Evolutionary conservation across 2,888 invertebrate genomes (phyloP).

Genomic region (Sclerodermus sp.): DNA sequence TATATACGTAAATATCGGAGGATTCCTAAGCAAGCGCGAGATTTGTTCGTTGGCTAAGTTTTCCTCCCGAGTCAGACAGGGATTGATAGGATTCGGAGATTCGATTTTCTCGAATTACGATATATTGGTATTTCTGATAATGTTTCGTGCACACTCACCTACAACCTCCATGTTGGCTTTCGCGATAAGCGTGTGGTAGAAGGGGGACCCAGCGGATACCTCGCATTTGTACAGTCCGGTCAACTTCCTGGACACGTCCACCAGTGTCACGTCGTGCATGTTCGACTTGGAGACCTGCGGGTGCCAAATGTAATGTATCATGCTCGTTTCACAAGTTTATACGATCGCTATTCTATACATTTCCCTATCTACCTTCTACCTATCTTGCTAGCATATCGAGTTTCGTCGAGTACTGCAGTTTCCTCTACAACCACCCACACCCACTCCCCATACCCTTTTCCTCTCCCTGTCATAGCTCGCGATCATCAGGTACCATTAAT

Average conservation of each 20-base stretch:
- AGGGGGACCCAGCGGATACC: slow-evolving; percentile 72
- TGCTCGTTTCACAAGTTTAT: neutral
- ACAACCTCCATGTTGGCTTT: slow-evolving; percentile 69
- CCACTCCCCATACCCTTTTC: no score
- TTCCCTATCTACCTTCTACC: neutral
- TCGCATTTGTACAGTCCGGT: slow-evolving; percentile 75
- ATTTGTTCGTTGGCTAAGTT: no score
- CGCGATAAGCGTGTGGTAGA: slow-evolving; percentile 70
- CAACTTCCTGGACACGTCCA: slow-evolving; percentile 68
- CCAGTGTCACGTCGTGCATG: slow-evolving; percentile 68
- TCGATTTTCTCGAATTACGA: no score
- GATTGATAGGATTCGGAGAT: no score
- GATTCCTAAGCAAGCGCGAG: no score
- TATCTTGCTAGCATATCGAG: no score
- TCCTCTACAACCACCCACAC: no score
- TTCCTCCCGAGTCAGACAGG: no score
- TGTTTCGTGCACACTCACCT: slow-evolving; percentile 57
- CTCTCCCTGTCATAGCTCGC: no score
- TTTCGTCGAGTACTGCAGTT: no score
- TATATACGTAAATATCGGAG: no score
- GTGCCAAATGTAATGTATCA: slow-evolving; percentile 22
- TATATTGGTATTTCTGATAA: neutral
- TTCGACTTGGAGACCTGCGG: slow-evolving; percentile 69
- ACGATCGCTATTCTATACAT: neutral
- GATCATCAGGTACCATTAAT: no score